Evolutionary conservation across 2,888 invertebrate species (phyloP).

Genomic region (Latrodectus hesperus): DNA sequence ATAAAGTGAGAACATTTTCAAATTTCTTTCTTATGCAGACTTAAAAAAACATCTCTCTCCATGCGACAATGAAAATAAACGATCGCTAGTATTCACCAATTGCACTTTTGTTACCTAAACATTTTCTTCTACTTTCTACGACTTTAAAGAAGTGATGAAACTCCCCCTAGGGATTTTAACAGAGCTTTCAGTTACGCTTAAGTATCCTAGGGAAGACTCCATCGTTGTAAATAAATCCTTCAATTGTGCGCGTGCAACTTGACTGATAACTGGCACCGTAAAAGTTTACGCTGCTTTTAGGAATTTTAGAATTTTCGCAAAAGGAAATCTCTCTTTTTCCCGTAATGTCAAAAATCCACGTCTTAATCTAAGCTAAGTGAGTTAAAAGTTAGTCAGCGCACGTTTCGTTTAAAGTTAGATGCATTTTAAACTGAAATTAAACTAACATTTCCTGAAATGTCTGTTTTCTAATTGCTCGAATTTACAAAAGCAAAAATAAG

Average conservation of each 20-base stretch:
- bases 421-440: no score
- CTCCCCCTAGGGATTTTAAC: slow-evolving; percentile 39
- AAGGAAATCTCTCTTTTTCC: neutral
- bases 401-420: no score
- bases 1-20: no score
- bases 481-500: no score
- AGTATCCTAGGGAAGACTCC: slow-evolving; percentile 36
- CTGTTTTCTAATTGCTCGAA: no score
- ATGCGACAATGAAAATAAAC: slow-evolving; percentile 53
- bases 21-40: neutral
- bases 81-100: slow-evolving; percentile 37
- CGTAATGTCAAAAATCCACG: neutral
- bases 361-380: neutral
- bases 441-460: no score
- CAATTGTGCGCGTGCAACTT: slow-evolving; percentile 23
- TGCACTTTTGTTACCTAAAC: slow-evolving; percentile 52
- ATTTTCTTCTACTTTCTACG: slow-evolving; percentile 33
- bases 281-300: neutral
- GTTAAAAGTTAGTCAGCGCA: no score
- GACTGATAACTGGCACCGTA: slow-evolving; percentile 48
- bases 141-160: slow-evolving; percentile 48
- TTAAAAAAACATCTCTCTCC: neutral
- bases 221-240: slow-evolving; percentile 43
- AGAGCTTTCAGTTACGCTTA: slow-evolving; percentile 40
- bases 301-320: neutral